Evolutionary conservation across 2,113 vertebrate genomes (phyloP).

Genomic region (Aplodontia rufa): DNA sequence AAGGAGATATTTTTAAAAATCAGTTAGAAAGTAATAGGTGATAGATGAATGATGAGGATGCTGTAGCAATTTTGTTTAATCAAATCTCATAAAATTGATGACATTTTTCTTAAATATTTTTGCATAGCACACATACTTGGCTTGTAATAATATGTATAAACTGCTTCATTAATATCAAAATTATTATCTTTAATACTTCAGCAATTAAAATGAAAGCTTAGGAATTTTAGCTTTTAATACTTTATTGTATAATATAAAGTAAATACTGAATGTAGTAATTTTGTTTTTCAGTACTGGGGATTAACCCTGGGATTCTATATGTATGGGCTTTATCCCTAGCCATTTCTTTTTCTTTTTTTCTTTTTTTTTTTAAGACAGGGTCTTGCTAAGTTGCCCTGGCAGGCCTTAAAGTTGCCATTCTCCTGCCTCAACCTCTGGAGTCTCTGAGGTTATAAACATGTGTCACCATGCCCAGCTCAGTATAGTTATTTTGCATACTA

Average conservation of each 20-base stretch:
- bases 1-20: conserved; percentile 77
- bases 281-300: too few relatives aligned
- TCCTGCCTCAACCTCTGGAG: too few relatives aligned
- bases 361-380: too few relatives aligned
- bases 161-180: conserved; percentile 33
- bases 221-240: background rate
- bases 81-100: conserved; percentile 47
- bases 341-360: too few relatives aligned
- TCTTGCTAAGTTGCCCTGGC: too few relatives aligned
- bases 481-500: background rate
- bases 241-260: conserved; percentile 46
- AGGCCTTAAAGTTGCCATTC: too few relatives aligned
- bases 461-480: too few relatives aligned
- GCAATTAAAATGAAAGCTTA: conserved; percentile 28
- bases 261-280: background rate
- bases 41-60: conserved; percentile 84
- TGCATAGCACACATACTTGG: conserved; percentile 28
- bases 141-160: conserved; percentile 21
- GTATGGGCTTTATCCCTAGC: too few relatives aligned
- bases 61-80: conserved; percentile 74
- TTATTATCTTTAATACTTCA: conserved; percentile 31
- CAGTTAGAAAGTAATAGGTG: conserved; percentile 74
- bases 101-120: conserved; percentile 34
- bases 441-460: too few relatives aligned
- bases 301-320: too few relatives aligned